Base-by-base conservation (phyloP, 2,888 invertebrate species). In the Drosophila suboccidentalis region DNA sequence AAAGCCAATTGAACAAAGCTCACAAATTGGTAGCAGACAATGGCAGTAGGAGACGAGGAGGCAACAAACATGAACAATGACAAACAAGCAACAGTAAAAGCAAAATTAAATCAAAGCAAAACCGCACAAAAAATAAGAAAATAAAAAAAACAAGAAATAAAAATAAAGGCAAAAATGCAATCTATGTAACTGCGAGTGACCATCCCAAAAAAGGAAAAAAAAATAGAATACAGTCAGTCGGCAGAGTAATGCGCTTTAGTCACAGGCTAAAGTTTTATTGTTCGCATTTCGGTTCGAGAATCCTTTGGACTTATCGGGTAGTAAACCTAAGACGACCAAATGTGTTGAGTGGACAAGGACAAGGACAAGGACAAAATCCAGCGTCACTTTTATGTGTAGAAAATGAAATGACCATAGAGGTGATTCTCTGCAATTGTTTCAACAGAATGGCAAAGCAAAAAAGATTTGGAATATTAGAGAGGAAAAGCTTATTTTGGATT, bases 51-150 rank as follows among this genome's bases (percentile, higher is more conserved):
- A 39, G n/a, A n/a, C 13, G 11, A 17, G 11, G n/a, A 13, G 15
- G 19, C 9, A 43, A 44, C 13, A 57, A 22, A 57, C 43, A 5
- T 59, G 53, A 62, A 69, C 74, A 75, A 72, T 78, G 78, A 71
- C 76, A 79, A 76, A 77, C 73, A 73, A 65, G 50, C 59, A 26
- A 62, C 64, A 64, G 75, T 65, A 76, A 79, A 73, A 75, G 72
- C 71, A 75, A 85, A 85, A 87, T 85, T 85, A 85, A 85, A 85
- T 85, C 87, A 87, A 85, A 85, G 82, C 60, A 80, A 87, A 82
- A 70, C 87, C 84, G 67, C 82, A 82, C 46, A 55, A 57, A 69
- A 55, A 46, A 74, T 22, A 66, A 53, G 67, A 22, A 22, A 22
- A 3, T 4, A 22, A 22, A 19, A 19, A 1, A 19, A 2, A 49